These are phyloP conservation scores for Otus sunia DNA, from an alignment of 2,113 vertebrate genomes.

Conservation along the genomic window DNA sequence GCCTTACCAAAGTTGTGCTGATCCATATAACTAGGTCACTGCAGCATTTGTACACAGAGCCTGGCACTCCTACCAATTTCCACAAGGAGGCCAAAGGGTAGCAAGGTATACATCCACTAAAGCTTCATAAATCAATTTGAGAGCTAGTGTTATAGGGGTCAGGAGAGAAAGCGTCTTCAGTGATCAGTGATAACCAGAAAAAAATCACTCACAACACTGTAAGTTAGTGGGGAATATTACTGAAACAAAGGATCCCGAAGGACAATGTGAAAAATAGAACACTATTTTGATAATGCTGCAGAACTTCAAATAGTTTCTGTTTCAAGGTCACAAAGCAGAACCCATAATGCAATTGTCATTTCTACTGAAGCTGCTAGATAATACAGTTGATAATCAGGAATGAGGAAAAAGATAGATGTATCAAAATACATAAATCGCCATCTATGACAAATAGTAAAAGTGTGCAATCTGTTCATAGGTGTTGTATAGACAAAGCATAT, in stretches of 20 bases:
- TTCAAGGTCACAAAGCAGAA: not conserved
- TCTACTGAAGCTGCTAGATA: not conserved
- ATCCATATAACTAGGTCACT: slow-evolving; percentile 15
- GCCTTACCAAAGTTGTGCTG: not conserved
- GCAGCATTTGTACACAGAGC: slow-evolving; percentile 10
- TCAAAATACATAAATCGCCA: not conserved
- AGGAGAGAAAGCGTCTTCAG: not conserved
- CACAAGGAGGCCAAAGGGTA: slow-evolving; percentile 16
- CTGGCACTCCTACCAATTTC: not conserved
- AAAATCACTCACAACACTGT: not conserved
- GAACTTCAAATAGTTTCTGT: not conserved
- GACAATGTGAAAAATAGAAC: not conserved
- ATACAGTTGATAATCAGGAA: not conserved
- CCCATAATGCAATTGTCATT: not conserved
- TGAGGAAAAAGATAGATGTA: not conserved
- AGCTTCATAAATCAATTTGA: slow-evolving; percentile 63
- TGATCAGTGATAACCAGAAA: slow-evolving; percentile 37
- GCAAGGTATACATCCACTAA: slow-evolving; percentile 3
- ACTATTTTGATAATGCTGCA: not conserved
- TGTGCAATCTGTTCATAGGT: not conserved
- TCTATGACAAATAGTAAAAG: not conserved
- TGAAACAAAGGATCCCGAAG: not conserved
- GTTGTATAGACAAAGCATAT: not conserved
- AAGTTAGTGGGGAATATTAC: not conserved
- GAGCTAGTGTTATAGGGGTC: slow-evolving; percentile 21